Percentiles rank a stretch among this genome's conserved stretches.
Evolutionary conservation across 2,113 vertebrate species (phyloP).

Genomic region (Morone chrysops): DNA sequence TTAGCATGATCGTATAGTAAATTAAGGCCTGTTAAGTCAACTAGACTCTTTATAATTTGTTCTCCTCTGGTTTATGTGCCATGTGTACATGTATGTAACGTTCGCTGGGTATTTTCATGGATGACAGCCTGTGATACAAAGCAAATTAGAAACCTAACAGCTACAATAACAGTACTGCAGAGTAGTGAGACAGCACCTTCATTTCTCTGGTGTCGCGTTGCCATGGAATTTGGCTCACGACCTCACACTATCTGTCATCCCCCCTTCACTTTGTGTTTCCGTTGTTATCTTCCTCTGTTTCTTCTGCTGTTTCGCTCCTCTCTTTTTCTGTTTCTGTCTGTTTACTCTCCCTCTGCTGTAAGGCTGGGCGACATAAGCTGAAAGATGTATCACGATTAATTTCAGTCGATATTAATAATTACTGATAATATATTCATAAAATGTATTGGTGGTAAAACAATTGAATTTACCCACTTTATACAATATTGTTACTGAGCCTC

Average conservation of each 20-base stretch:
- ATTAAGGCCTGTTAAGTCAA: neutral
- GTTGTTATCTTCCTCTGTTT: neutral
- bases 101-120: neutral
- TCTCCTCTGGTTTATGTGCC: neutral
- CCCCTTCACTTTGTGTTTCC: constrained; percentile 23
- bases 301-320: neutral
- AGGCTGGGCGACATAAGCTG: no score
- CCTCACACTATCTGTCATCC: constrained; percentile 31
- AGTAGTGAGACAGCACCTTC: constrained; percentile 16
- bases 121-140: constrained; percentile 16
- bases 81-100: neutral
- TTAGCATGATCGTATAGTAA: neutral
- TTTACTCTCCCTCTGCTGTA: constrained; percentile 6
- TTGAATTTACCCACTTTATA: no score
- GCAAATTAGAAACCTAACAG: neutral
- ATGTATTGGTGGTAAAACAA: no score
- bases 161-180: constrained; percentile 4
- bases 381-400: no score
- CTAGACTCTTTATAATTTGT: neutral
- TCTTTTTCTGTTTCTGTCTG: neutral
- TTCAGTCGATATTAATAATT: no score
- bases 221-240: constrained; percentile 45
- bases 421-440: no score
- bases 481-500: no score
- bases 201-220: constrained; percentile 30